These are phyloP conservation scores for Rafetus swinhoei DNA, from an alignment of 2,113 vertebrate genomes.

Conservation along the genomic window DNA sequence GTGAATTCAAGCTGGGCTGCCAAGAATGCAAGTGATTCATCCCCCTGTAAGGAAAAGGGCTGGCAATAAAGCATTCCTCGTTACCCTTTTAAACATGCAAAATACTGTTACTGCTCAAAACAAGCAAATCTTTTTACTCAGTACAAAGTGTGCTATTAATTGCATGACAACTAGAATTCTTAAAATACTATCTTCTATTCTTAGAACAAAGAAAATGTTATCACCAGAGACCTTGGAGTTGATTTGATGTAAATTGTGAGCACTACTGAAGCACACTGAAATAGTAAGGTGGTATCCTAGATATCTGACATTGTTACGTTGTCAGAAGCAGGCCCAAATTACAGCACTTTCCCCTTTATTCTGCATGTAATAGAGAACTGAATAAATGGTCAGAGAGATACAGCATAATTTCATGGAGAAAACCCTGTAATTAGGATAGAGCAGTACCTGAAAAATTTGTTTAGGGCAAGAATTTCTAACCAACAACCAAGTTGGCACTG, in stretches of 20 bases:
- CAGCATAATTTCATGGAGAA: not conserved
- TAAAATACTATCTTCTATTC: slow-evolving; percentile 62
- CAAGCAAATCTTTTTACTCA: slow-evolving; percentile 53
- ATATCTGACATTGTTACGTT: slow-evolving; percentile 36
- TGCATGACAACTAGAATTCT: slow-evolving; percentile 58
- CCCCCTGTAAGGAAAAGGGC: slow-evolving; percentile 49
- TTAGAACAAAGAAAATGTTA: slow-evolving; percentile 53
- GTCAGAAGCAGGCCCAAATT: slow-evolving; percentile 25
- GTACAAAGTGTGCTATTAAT: slow-evolving; percentile 55
- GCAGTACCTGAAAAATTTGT: not conserved
- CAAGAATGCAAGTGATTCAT: slow-evolving; percentile 77
- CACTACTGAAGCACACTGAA: slow-evolving; percentile 24
- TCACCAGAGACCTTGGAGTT: slow-evolving; percentile 37
- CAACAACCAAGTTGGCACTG: not conserved
- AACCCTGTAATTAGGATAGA: not conserved
- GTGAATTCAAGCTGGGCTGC: slow-evolving; percentile 59
- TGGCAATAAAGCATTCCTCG: slow-evolving; percentile 53
- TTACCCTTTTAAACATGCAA: slow-evolving; percentile 55
- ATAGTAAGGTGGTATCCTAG: slow-evolving; percentile 6
- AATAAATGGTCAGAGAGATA: not conserved
- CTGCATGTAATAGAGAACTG: not conserved
- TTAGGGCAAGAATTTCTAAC: not conserved
- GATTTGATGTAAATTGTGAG: slow-evolving; percentile 28
- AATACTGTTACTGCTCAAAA: slow-evolving; percentile 58
- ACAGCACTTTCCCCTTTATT: not conserved